phyloP scores from a whole-genome alignment of 2,797 vertebrate species.

The Cossypha heuglini region DNA sequence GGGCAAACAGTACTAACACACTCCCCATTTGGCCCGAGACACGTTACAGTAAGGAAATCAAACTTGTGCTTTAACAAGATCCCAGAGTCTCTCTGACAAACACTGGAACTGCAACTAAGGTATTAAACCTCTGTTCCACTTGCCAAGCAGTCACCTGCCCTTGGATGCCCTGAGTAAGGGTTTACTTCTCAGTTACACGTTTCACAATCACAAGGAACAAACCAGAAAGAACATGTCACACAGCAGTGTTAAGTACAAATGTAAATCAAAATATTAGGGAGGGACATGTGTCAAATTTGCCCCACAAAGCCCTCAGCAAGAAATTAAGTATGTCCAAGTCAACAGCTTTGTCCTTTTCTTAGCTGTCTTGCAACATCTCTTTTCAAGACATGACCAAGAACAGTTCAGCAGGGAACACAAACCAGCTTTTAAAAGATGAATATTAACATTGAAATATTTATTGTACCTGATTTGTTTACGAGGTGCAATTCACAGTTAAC shows the following conservation, averaged over 20 bases:
- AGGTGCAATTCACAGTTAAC: neutral
- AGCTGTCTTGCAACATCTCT: neutral
- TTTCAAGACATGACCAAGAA: neutral
- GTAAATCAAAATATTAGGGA: neutral
- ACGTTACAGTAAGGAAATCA: accelerated
- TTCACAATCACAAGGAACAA: neutral
- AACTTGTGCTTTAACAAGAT: neutral
- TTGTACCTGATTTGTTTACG: neutral
- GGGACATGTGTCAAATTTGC: neutral
- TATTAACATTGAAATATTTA: neutral
- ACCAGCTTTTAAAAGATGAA: neutral
- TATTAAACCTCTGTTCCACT: neutral
- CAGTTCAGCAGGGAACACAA: neutral
- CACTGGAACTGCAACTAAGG: accelerated
- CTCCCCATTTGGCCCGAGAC: accelerated
- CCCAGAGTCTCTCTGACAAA: accelerated
- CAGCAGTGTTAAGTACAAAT: neutral
- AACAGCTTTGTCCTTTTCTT: neutral
- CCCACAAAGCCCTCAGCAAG: neutral
- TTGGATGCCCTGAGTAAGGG: neutral
- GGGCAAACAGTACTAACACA: neutral
- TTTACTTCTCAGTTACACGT: neutral
- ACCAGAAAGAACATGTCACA: neutral
- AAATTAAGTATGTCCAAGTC: neutral
- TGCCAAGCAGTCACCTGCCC: neutral